Percentiles rank a stretch among this genome's conserved stretches.
phyloP scores from a whole-genome alignment of 2,113 vertebrate genomes.

The Proteles cristata region DNA sequence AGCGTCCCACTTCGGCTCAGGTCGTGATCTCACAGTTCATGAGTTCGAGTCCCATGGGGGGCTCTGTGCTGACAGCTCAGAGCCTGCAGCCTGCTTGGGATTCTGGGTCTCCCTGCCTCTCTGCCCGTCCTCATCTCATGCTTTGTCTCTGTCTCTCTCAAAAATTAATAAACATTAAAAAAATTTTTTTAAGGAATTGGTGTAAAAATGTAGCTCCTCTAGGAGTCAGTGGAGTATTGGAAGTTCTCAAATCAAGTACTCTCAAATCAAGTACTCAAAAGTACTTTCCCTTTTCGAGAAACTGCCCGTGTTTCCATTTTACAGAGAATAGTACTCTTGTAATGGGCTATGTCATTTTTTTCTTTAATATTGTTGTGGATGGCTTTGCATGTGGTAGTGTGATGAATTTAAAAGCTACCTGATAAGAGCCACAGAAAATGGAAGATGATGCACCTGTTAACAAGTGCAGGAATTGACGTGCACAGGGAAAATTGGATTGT shows the following conservation, averaged over 20 bases:
- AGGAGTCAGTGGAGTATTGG: background rate
- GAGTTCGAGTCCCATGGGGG: no score
- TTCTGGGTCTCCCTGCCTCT: no score
- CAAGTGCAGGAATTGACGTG: background rate
- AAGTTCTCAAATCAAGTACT: background rate
- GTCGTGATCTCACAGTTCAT: no score
- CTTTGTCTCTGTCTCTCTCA: no score
- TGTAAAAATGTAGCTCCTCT: background rate
- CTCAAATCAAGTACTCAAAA: background rate
- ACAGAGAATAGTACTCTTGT: background rate
- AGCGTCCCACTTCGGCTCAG: no score
- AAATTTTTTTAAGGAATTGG: background rate
- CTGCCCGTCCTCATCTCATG: no score
- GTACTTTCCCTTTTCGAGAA: background rate
- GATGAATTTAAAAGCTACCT: background rate
- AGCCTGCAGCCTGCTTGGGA: no score
- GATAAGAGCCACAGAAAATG: background rate
- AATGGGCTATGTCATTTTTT: background rate
- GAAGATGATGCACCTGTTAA: background rate
- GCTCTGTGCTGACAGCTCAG: no score
- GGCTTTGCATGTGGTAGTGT: no score
- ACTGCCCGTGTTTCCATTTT: background rate
- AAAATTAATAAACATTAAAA: no score
- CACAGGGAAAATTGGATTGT: background rate
- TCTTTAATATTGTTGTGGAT: background rate